These are phyloP conservation scores for Microvelia longipes DNA, from an alignment of 1,140 invertebrate species.

Conservation along the genomic window DNA sequence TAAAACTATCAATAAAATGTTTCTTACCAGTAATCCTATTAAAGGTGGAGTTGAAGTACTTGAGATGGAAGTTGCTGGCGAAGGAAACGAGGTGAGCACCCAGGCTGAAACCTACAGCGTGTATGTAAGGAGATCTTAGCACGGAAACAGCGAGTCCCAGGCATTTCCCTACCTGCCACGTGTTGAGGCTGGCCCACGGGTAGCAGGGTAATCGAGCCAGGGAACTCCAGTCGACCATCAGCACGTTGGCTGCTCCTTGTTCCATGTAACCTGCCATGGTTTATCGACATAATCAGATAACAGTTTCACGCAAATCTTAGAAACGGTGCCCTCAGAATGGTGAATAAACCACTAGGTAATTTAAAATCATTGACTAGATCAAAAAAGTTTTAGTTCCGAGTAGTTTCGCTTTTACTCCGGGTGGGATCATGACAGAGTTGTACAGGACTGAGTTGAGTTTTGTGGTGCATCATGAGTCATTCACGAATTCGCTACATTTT, in stretches of 20 bases:
- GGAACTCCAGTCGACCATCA: constrained; percentile 47
- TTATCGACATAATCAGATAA: too few species aligned
- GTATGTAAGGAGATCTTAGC: constrained; percentile 35
- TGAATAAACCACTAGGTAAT: too few species aligned
- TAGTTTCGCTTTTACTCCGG: too few species aligned
- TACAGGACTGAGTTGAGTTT: too few species aligned
- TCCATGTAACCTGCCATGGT: constrained; percentile 46
- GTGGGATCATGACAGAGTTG: too few species aligned
- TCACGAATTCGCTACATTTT: too few species aligned
- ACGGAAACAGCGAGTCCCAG: constrained; percentile 27
- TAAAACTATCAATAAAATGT: too few species aligned
- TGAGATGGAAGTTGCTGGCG: constrained; percentile 35
- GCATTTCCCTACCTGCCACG: constrained; percentile 43
- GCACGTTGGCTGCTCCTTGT: constrained; percentile 41
- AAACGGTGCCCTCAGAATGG: too few species aligned
- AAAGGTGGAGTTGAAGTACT: constrained; percentile 30
- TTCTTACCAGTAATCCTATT: constrained; percentile 40
- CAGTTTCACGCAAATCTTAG: too few species aligned
- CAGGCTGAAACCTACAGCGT: constrained; percentile 53
- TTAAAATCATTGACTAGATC: too few species aligned
- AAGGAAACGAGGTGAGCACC: constrained; percentile 46
- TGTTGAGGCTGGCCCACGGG: constrained; percentile 43
- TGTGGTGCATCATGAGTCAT: too few species aligned
- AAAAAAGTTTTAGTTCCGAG: too few species aligned
- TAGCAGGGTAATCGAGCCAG: constrained; percentile 46